Conservation (phyloP, 2,113 vertebrate species). For the Salvelinus fontinalis region DNA sequence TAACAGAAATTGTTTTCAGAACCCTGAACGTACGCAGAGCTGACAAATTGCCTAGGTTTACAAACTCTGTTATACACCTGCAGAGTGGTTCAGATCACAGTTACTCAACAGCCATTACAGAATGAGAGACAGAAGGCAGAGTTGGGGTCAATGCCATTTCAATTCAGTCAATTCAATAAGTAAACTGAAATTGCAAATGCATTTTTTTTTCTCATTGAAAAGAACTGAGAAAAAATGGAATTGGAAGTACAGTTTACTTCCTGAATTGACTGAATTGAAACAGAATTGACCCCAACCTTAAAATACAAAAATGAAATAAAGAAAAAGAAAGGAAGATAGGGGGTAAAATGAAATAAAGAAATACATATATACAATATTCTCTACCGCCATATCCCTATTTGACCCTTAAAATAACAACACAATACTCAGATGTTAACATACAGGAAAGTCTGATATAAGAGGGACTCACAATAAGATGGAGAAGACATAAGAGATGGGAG, state of each 20-base stretch:
- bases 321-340: constrained; percentile 19
- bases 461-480: background rate
- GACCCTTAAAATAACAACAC: constrained; percentile 9
- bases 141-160: too few species aligned
- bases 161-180: too few species aligned
- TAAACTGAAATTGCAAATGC: too few species aligned
- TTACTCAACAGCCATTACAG: constrained; percentile 62
- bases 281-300: too few species aligned
- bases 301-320: constrained; percentile 27
- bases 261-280: too few species aligned
- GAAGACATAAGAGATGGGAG: too few species aligned
- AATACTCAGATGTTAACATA: background rate
- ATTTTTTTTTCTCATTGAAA: too few species aligned
- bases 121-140: constrained; percentile 24
- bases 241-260: too few species aligned
- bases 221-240: too few species aligned
- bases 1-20: constrained; percentile 99
- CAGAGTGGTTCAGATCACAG: constrained; percentile 84
- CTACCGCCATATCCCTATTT: background rate
- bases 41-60: constrained; percentile 99
- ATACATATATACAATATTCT: background rate
- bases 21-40: constrained; percentile 99
- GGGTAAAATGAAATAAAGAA: background rate
- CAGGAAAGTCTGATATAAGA: background rate
- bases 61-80: constrained; percentile 99